These are phyloP conservation scores for Coluber constrictor DNA, from an alignment of 2,797 vertebrate genomes.

Conservation along the genomic window DNA sequence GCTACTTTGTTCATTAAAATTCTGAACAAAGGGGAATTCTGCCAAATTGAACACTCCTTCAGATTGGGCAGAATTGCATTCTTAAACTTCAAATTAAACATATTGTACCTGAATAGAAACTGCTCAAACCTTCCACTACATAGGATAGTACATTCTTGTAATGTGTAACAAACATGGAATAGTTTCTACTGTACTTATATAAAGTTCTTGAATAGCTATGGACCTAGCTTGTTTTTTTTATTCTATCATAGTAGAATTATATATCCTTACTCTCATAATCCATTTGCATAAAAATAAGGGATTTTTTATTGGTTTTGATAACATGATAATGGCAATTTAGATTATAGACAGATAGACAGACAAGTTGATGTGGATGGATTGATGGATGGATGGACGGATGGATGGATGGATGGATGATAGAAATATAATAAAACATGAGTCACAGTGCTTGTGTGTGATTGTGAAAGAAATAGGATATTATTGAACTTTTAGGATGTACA, in stretches of 20 bases:
- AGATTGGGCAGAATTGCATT: background rate
- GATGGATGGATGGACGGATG: too few relatives aligned
- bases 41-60: background rate
- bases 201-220: background rate
- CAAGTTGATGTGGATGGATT: background rate
- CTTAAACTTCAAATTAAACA: background rate
- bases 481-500: background rate
- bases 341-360: background rate
- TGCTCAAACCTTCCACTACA: background rate
- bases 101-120: background rate
- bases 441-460: background rate
- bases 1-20: background rate
- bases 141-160: background rate
- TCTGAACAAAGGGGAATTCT: background rate
- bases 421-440: background rate
- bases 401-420: background rate
- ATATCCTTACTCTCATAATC: background rate
- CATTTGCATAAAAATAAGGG: background rate
- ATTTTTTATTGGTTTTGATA: background rate
- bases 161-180: background rate
- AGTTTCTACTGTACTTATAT: background rate
- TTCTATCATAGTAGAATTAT: background rate
- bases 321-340: background rate
- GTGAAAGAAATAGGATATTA: background rate
- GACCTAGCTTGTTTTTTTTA: background rate